Evolutionary conservation across 2,113 vertebrate species (phyloP).

Genomic region (Labrus mixtus): DNA sequence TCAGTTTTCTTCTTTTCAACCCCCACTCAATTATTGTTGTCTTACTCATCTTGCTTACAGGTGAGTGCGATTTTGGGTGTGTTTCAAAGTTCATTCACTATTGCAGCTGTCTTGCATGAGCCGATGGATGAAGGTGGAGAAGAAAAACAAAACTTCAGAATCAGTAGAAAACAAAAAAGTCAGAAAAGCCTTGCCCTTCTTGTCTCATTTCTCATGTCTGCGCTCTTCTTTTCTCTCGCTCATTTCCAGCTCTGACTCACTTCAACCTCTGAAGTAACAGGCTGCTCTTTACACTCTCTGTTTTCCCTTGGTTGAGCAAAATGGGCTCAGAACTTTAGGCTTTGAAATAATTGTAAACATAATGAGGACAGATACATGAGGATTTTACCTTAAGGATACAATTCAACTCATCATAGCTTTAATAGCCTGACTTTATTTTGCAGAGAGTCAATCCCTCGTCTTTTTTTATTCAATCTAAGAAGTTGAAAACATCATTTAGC

Average conservation of each 20-base stretch:
- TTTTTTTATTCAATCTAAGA: neutral
- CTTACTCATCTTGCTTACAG: slow-evolving; percentile 20
- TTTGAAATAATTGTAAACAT: neutral
- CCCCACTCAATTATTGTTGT: slow-evolving; percentile 2
- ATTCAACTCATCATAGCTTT: neutral
- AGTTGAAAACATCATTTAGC: neutral
- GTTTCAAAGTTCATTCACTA: slow-evolving; percentile 30
- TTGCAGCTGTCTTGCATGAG: slow-evolving; percentile 17
- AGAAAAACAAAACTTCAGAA: slow-evolving; percentile 29
- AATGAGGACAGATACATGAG: neutral
- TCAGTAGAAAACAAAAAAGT: slow-evolving; percentile 16
- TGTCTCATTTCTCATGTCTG: slow-evolving; percentile 22
- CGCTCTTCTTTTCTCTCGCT: neutral
- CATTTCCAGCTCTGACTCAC: slow-evolving; percentile 18
- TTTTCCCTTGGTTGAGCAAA: neutral
- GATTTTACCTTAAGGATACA: neutral
- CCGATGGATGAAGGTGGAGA: slow-evolving; percentile 11
- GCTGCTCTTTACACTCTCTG: neutral
- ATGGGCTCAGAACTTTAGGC: neutral
- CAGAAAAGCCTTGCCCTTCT: slow-evolving; percentile 27
- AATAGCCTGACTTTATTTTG: slow-evolving; percentile 3
- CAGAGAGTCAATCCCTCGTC: no score
- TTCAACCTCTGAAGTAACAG: neutral
- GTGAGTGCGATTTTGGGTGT: slow-evolving; percentile 11
- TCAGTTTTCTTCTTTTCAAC: slow-evolving; percentile 8